Base-by-base conservation (phyloP, 1,140 invertebrate species). In the Rhopalosiphum maidis region DNA sequence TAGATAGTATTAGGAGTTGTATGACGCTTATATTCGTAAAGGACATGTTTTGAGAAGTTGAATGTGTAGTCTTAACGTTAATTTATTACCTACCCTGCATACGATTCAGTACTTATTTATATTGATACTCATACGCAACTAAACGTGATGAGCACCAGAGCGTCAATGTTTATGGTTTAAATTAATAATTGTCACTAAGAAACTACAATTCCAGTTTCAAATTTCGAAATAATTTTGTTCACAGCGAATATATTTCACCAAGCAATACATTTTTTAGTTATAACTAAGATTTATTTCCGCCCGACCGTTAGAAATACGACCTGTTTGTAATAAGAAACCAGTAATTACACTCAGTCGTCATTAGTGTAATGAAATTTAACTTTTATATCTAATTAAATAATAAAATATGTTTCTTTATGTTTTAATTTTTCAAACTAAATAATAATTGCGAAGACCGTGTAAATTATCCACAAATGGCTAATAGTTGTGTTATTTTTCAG, bases 261-360 rank as follows among this genome's bases (percentile, higher is more conserved):
- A 41, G 23, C 2, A 51, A 35, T 37, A 54, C 25, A 51, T 35
- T 54, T 89, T 54, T 55, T 37, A 54, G n/a, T 89, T 15, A 41
- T 55, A 54, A 37, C 35, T 25, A 89, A 25, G 35, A 55, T 89
- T 41, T 89, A 55, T 89, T 55, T 55, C 6, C 22, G 23, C 41
- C 35, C 18, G 3, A 89, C 48, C 4, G 35, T 37, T 55, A 23
- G 30, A 89, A 89, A 51, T 55, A 89, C 22, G n/a, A 55, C 9
- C 22, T 60, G 22, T 60, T 55, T 89, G 88, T 89, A 37, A 89
- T 89, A 55, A 11, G 48, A 89, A 41, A 89, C 88, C 3, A 89
- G 87, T 55, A 89, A 55, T 55, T 89, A 89, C 18, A 55, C 35
- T 18, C 48, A 89, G 35, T 54, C 6, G 30, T 87, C 43, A 87